Evolutionary conservation across 2,113 vertebrate genomes (phyloP), one percentile per base, ranked within the genome.

Genomic region (Osmerus mordax): DNA sequence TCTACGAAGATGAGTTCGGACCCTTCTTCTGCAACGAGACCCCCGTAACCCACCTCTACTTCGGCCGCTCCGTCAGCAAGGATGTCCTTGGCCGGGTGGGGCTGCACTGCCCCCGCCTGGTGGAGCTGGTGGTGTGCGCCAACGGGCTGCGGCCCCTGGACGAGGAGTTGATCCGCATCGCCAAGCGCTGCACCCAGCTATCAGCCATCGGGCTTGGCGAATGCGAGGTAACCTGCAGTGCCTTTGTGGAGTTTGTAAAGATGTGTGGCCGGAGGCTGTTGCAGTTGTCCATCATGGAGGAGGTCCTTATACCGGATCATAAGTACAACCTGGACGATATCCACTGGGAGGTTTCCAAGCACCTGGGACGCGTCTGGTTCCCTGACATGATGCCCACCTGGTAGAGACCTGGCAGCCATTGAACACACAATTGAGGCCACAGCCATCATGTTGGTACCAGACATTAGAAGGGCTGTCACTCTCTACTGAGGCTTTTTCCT

Each of bases 341-440:
- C 81, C 97, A 98, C 0, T 98, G 96, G 96, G 97, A 99, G 84
- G 97, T 99, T 56, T 99, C 97, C 1, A 98, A 98, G 87, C 96
- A 98, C 85, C 92, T 99, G 18, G 97, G 97, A 72, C 93, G 97
- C 32, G 96, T 98, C 70, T 99, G 97, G 97, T 99, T 98, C 88
- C 97, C 97, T 0, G 97, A 99, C 78, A 96, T 97, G 97, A 99
- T 99, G 97, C 97, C 96, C 9, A 98, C 95, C 0, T 99, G 97
- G 96, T 99, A 88, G 82, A 88, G 79, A 18, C n/a, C 36, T 60
- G 41, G 41, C 61, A 59, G 21, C 23, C 32, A 60, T 66, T 25
- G 58, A 23, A 18, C 7, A 13, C 11, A 32, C 51, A 70, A 69
- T 36, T 62, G 18, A 60, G 55, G 16, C 11, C 0, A 7, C 5